phyloP scores from a whole-genome alignment of 2,888 invertebrate genomes.

The Galeopsomyia nigrocyanea region DNA sequence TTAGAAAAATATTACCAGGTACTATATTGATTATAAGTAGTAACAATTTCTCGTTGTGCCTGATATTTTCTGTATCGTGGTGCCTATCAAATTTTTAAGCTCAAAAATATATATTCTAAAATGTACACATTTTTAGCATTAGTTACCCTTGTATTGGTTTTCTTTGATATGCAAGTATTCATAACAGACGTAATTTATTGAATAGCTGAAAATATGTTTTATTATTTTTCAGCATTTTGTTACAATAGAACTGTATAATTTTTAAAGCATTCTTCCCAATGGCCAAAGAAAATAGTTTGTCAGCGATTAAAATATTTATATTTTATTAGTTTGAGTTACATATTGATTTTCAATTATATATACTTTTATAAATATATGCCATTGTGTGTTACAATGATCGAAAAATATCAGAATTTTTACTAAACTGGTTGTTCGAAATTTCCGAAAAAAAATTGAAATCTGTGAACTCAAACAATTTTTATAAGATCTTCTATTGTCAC shows the following conservation, averaged over 20 bases:
- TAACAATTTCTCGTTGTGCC: too few species aligned
- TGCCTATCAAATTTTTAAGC: not conserved
- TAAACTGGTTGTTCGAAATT: slow-evolving; percentile 19
- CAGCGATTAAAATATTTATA: slow-evolving; percentile 45
- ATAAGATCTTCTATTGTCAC: slow-evolving; percentile 31
- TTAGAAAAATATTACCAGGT: too few species aligned
- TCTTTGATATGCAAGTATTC: not conserved
- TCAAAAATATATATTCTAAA: not conserved
- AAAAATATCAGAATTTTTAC: slow-evolving; percentile 34
- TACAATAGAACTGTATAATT: slow-evolving; percentile 30
- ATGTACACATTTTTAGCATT: too few species aligned
- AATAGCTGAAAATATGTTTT: slow-evolving; percentile 1
- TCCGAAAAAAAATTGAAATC: slow-evolving; percentile 19
- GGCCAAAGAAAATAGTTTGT: slow-evolving; percentile 54
- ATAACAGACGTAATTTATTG: not conserved
- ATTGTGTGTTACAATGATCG: slow-evolving; percentile 10
- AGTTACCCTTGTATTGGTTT: too few species aligned
- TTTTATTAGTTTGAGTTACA: slow-evolving; percentile 30
- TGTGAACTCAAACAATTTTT: slow-evolving; percentile 10
- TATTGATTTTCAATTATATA: slow-evolving; percentile 26
- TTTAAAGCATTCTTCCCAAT: slow-evolving; percentile 53
- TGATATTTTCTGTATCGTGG: too few species aligned
- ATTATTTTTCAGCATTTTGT: slow-evolving; percentile 30
- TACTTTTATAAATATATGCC: slow-evolving; percentile 4
- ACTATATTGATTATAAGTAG: too few species aligned